Conservation (phyloP, 2,113 vertebrate species). For the Forbesichthys agassizii region DNA sequence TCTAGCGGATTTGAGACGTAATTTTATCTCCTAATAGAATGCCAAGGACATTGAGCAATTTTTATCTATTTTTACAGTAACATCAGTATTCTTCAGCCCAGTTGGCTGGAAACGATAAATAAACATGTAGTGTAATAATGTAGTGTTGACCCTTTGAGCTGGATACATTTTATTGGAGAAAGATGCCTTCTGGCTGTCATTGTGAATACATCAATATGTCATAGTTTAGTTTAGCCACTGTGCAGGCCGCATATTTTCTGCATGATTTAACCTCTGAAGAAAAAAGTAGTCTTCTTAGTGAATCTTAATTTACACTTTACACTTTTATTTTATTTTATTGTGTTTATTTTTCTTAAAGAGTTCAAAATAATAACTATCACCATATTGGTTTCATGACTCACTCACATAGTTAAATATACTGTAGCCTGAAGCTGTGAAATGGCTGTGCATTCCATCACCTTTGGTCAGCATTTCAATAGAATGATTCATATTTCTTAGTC, state of each 20-base stretch:
- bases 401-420: constrained; percentile 22
- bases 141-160: not conserved
- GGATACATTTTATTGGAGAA: not conserved
- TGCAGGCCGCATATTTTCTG: not conserved
- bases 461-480: not conserved
- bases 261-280: no score
- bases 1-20: constrained; percentile 24
- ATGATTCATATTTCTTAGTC: not conserved
- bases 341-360: not conserved
- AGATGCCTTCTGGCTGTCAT: constrained; percentile 3
- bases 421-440: constrained; percentile 38
- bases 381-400: constrained; percentile 24
- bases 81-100: no score
- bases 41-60: no score
- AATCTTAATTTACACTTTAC: no score
- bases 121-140: not conserved
- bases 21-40: not conserved
- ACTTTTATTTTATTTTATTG: no score
- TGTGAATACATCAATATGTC: not conserved
- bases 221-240: no score
- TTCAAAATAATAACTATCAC: not conserved
- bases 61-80: no score
- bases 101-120: no score
- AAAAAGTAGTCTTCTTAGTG: no score
- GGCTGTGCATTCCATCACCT: not conserved